Evolutionary conservation across 2,797 vertebrate genomes (phyloP).

Genomic region (Parambassis ranga): DNA sequence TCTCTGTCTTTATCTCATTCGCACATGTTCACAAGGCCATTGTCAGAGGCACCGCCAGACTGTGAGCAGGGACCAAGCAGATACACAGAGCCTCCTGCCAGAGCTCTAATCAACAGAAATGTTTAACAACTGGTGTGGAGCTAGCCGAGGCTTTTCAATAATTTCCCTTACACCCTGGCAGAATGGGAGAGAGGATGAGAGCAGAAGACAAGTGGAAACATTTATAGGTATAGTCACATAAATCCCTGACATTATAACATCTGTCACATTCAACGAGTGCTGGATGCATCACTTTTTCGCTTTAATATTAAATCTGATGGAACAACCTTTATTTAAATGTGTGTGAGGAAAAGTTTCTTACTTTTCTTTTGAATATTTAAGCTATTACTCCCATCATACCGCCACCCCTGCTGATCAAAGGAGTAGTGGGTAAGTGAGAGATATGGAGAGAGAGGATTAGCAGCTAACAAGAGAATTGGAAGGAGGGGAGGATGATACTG

Average conservation of each 20-base stretch:
- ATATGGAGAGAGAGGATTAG: slow-evolving; percentile 55
- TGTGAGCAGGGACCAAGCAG: slow-evolving; percentile 21
- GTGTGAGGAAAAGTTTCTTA: slow-evolving; percentile 23
- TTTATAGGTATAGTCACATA: background rate
- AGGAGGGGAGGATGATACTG: slow-evolving; percentile 7
- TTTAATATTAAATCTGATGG: slow-evolving; percentile 9
- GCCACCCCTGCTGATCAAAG: slow-evolving; percentile 50
- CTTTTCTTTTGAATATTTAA: slow-evolving; percentile 29
- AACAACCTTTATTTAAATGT: slow-evolving; percentile 30
- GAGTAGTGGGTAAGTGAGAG: slow-evolving; percentile 31
- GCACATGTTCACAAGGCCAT: slow-evolving; percentile 24
- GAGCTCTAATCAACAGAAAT: slow-evolving; percentile 66
- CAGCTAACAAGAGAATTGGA: slow-evolving; percentile 52
- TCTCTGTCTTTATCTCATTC: slow-evolving; percentile 3
- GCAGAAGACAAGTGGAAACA: slow-evolving; percentile 1
- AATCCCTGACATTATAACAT: slow-evolving; percentile 12
- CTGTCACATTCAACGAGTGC: slow-evolving; percentile 2
- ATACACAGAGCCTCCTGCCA: slow-evolving; percentile 51
- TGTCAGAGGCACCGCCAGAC: slow-evolving; percentile 34
- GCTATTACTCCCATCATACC: slow-evolving; percentile 39
- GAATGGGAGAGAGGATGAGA: background rate
- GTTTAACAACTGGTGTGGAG: slow-evolving; percentile 51
- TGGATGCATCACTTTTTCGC: background rate
- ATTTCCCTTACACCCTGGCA: slow-evolving; percentile 17
- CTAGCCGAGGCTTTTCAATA: slow-evolving; percentile 56